phyloP scores from a whole-genome alignment of 2,888 invertebrate genomes.

The Dasysyrphus tricinctus region DNA sequence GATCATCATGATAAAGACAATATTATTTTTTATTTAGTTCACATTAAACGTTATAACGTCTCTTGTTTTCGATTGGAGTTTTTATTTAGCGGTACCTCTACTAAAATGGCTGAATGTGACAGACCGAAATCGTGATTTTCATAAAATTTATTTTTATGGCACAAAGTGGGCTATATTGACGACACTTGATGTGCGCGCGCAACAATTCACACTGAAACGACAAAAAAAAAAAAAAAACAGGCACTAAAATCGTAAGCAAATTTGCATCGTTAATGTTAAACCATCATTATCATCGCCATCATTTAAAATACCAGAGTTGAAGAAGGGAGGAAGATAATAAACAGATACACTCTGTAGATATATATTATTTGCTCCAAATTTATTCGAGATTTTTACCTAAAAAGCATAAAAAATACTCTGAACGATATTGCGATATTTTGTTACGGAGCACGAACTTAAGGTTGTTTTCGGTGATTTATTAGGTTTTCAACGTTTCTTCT shows the following conservation, averaged over 20 bases:
- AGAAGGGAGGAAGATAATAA: neutral
- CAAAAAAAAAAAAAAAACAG: slow-evolving; percentile 25
- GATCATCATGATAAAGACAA: slow-evolving; percentile 24
- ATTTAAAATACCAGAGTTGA: neutral
- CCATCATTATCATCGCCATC: slow-evolving; percentile 1
- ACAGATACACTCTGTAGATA: slow-evolving; percentile 10
- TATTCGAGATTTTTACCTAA: slow-evolving; percentile 68
- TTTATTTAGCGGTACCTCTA: slow-evolving; percentile 46
- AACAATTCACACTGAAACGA: slow-evolving; percentile 51
- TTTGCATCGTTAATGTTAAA: slow-evolving; percentile 55
- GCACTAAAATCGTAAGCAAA: slow-evolving; percentile 60
- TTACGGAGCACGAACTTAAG: slow-evolving; percentile 62
- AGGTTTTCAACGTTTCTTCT: slow-evolving; percentile 39
- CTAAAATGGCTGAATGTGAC: slow-evolving; percentile 42
- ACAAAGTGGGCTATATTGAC: slow-evolving; percentile 73
- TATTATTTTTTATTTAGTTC: slow-evolving; percentile 41
- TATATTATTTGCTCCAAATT: slow-evolving; percentile 38
- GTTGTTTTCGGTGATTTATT: slow-evolving; percentile 70
- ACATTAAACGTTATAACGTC: slow-evolving; percentile 55
- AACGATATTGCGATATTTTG: slow-evolving; percentile 61
- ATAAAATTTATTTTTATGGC: slow-evolving; percentile 75
- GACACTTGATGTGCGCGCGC: slow-evolving; percentile 65
- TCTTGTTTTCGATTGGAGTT: slow-evolving; percentile 46
- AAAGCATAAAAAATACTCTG: slow-evolving; percentile 26
- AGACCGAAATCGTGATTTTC: slow-evolving; percentile 71